These are phyloP conservation scores for Eristalis intricaria DNA, from an alignment of 2,888 invertebrate genomes.

Conservation along the genomic window DNA sequence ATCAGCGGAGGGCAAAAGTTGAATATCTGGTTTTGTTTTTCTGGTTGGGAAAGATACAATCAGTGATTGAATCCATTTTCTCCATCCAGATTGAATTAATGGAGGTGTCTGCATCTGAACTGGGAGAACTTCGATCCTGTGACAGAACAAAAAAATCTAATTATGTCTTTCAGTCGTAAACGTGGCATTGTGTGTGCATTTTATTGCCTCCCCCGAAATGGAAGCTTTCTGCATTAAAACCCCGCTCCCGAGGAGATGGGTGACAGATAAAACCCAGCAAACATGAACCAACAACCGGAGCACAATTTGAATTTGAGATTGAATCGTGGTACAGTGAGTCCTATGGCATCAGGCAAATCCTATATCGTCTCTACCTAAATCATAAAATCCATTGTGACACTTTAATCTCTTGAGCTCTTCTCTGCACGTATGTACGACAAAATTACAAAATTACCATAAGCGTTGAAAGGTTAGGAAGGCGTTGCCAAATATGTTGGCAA, in stretches of 20 bases:
- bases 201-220: constrained; percentile 60
- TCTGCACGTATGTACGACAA: constrained; percentile 39
- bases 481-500: constrained; percentile 26
- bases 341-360: constrained; percentile 16
- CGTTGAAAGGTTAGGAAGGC: not conserved
- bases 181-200: constrained; percentile 37
- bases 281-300: constrained; percentile 36
- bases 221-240: constrained; percentile 61
- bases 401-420: constrained; percentile 44
- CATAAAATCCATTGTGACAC: constrained; percentile 55
- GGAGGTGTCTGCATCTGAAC: constrained; percentile 31
- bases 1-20: constrained; percentile 33
- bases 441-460: constrained; percentile 55
- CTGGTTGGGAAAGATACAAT: constrained; percentile 12
- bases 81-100: constrained; percentile 43
- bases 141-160: constrained; percentile 51
- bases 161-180: constrained; percentile 58
- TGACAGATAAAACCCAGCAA: constrained; percentile 26
- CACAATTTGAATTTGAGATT: constrained; percentile 64
- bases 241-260: constrained; percentile 26
- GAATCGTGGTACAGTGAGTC: constrained; percentile 45
- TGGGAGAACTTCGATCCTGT: constrained; percentile 13
- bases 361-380: constrained; percentile 30
- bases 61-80: constrained; percentile 52
- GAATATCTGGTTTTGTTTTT: constrained; percentile 56